These are phyloP conservation scores for Temnothorax unifasciatus DNA, from an alignment of 2,888 invertebrate genomes.

Conservation along the genomic window DNA sequence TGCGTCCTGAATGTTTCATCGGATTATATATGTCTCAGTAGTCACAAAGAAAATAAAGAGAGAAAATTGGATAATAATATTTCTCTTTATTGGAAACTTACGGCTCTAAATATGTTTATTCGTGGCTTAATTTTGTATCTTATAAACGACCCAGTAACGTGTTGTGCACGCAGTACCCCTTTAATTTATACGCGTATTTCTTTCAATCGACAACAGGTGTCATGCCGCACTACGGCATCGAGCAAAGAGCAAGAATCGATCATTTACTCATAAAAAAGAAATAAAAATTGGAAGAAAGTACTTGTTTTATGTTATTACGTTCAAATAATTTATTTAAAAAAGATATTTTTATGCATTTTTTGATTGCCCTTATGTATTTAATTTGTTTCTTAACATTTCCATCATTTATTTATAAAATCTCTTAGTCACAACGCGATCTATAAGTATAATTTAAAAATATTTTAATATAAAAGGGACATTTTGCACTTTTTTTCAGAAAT, in stretches of 20 bases:
- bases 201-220: conserved; percentile 70
- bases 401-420: background rate
- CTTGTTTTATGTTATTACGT: too few species aligned
- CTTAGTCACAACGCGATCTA: background rate
- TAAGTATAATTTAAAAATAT: background rate
- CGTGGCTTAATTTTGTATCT: background rate
- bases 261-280: conserved; percentile 4
- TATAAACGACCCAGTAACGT: conserved; percentile 1
- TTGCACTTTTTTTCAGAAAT: background rate
- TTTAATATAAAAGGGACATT: background rate
- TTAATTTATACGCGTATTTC: conserved; percentile 56
- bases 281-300: background rate
- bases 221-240: conserved; percentile 69
- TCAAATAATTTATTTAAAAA: background rate
- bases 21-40: background rate
- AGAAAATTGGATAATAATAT: background rate
- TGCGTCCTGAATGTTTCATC: background rate
- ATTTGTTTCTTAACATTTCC: background rate
- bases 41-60: background rate
- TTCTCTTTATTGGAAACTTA: background rate
- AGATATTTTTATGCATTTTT: background rate
- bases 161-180: conserved; percentile 17
- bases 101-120: background rate
- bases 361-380: background rate
- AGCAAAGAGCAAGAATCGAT: conserved; percentile 54